Percentiles rank a stretch among this genome's conserved stretches.
Evolutionary conservation across 2,888 invertebrate species (phyloP).

Genomic region (Athetis lepigone): DNA sequence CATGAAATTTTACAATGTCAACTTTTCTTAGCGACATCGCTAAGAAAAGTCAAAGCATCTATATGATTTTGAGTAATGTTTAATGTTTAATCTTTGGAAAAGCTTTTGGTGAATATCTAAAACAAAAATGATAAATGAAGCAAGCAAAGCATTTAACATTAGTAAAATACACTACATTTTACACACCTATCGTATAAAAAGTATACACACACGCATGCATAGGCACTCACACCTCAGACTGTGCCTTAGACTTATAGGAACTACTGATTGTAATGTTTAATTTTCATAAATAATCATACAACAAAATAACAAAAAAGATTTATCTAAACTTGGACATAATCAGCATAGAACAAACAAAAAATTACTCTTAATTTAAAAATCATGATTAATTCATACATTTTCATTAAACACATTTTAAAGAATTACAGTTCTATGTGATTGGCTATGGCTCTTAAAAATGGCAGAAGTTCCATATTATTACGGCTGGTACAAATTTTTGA

Average conservation of each 20-base stretch:
- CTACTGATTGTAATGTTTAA: slow-evolving; percentile 1
- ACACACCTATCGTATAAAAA: slow-evolving; percentile 38
- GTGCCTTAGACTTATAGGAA: slow-evolving; percentile 27
- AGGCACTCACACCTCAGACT: slow-evolving; percentile 35
- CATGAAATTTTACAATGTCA: slow-evolving; percentile 46
- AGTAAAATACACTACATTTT: slow-evolving; percentile 43
- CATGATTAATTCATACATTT: neutral
- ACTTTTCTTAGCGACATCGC: slow-evolving; percentile 41
- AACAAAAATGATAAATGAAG: slow-evolving; percentile 36
- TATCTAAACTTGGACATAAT: slow-evolving; percentile 1
- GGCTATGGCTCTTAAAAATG: slow-evolving; percentile 15
- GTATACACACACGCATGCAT: slow-evolving; percentile 32
- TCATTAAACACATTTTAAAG: neutral
- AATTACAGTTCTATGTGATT: slow-evolving; percentile 19
- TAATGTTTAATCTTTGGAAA: slow-evolving; percentile 40
- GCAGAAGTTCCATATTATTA: slow-evolving; percentile 23
- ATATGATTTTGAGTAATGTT: slow-evolving; percentile 42
- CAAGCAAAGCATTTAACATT: slow-evolving; percentile 37
- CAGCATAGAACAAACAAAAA: neutral
- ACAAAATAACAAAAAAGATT: neutral
- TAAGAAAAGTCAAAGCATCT: too few relatives aligned
- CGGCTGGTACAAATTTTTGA: slow-evolving; percentile 28
- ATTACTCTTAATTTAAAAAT: neutral
- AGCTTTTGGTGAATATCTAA: slow-evolving; percentile 45
- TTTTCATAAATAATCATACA: slow-evolving; percentile 2